Evolutionary conservation across 2,113 vertebrate genomes (phyloP).

Genomic region (Tragelaphus strepsiceros): DNA sequence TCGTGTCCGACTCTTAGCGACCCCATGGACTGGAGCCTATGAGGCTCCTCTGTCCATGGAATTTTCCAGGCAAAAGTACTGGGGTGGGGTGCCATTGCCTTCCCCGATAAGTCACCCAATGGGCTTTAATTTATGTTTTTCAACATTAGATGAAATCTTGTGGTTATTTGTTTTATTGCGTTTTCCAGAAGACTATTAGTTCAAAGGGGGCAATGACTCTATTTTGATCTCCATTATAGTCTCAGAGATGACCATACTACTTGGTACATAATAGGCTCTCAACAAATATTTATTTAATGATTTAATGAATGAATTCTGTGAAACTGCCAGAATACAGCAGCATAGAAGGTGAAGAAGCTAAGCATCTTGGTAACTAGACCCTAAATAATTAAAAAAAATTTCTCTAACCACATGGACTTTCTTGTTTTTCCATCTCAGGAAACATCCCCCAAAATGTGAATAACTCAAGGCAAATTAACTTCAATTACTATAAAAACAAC

Average conservation of each 20-base stretch:
- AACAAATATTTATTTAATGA: conserved; percentile 24
- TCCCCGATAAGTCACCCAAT: background rate
- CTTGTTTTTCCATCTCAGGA: background rate
- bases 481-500: conserved; percentile 5
- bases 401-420: background rate
- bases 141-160: background rate
- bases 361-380: background rate
- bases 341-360: background rate
- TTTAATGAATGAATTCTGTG: background rate
- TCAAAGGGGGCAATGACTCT: background rate
- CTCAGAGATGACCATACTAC: background rate
- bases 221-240: background rate
- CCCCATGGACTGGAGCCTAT: too few relatives aligned
- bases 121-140: conserved; percentile 3
- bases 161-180: conserved; percentile 21
- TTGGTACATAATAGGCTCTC: background rate
- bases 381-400: background rate
- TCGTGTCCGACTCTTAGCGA: too few relatives aligned
- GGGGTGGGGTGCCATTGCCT: too few relatives aligned
- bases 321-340: conserved; percentile 1
- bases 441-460: background rate
- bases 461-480: background rate
- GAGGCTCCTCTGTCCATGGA: too few relatives aligned
- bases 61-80: too few relatives aligned
- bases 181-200: background rate